phyloP scores from a whole-genome alignment of 2,888 invertebrate genomes.

The Bhutanitis thaidina region DNA sequence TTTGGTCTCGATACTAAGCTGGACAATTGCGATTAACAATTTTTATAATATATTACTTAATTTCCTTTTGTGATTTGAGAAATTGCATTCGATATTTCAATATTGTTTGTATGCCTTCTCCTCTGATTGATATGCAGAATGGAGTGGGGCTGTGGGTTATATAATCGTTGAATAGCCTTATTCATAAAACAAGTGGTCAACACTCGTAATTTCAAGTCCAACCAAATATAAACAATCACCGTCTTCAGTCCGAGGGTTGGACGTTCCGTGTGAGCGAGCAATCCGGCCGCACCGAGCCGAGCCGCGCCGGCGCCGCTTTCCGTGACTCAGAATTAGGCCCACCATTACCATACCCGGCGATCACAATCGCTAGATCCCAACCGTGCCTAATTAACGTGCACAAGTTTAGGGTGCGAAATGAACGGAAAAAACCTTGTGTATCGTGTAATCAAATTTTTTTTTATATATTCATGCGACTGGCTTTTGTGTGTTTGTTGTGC shows the following conservation, averaged over 20 bases:
- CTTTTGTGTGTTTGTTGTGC: neutral
- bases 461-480: neutral
- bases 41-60: too few species aligned
- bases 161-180: too few species aligned
- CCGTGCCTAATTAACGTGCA: conserved; percentile 59
- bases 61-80: too few species aligned
- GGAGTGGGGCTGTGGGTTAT: too few species aligned
- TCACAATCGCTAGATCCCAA: conserved; percentile 55
- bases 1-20: too few species aligned
- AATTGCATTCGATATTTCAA: too few species aligned
- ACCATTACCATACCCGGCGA: conserved; percentile 52
- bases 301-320: conserved; percentile 43
- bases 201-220: too few species aligned
- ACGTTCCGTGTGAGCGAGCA: conserved; percentile 42
- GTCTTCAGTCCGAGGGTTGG: conserved; percentile 27
- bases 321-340: conserved; percentile 60
- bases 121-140: too few species aligned
- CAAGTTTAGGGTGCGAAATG: conserved; percentile 57
- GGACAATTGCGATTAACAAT: too few species aligned
- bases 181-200: too few species aligned
- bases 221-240: too few species aligned
- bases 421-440: conserved; percentile 45
- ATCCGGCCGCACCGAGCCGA: conserved; percentile 32
- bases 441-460: conserved; percentile 2
- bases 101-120: too few species aligned